phyloP scores from a whole-genome alignment of 2,113 vertebrate species.

The Melospiza georgiana region DNA sequence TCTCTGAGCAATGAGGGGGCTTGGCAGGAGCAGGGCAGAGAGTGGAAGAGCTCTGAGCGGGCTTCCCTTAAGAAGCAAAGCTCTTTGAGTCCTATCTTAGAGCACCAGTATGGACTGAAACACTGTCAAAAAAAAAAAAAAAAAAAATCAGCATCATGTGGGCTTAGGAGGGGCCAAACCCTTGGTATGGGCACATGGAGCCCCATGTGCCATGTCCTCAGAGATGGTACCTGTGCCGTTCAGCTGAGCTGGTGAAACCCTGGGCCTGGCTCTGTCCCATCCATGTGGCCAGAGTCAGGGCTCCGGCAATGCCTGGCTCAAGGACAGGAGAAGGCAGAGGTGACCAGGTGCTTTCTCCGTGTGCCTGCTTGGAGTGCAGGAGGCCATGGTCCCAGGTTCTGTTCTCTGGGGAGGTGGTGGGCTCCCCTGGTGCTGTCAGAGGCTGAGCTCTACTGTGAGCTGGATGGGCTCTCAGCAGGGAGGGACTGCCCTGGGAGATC shows the following conservation, averaged over 20 bases:
- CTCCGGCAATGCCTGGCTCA: not conserved
- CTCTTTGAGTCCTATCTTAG: not conserved
- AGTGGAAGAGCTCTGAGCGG: not conserved
- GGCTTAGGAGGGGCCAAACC: not conserved
- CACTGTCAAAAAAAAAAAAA: not conserved
- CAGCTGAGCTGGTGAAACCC: not conserved
- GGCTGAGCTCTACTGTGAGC: not conserved
- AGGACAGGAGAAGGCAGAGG: not conserved
- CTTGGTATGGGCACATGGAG: not conserved
- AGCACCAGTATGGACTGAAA: not conserved
- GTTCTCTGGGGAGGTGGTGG: accelerated
- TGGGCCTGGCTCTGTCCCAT: not conserved
- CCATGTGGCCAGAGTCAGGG: not conserved
- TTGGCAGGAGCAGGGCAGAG: not conserved
- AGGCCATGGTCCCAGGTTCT: not conserved
- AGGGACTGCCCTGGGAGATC: not conserved
- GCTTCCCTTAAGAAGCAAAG: not conserved
- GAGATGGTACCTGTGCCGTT: not conserved
- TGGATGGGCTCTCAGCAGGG: not conserved
- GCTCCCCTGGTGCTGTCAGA: not conserved
- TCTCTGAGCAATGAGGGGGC: not conserved
- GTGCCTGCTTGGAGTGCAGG: not conserved
- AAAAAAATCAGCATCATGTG: not conserved
- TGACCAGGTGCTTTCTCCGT: not conserved
- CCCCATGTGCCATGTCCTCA: not conserved